Base-by-base conservation (phyloP, 2,888 invertebrate species). In the Hecatera dysodea region DNA sequence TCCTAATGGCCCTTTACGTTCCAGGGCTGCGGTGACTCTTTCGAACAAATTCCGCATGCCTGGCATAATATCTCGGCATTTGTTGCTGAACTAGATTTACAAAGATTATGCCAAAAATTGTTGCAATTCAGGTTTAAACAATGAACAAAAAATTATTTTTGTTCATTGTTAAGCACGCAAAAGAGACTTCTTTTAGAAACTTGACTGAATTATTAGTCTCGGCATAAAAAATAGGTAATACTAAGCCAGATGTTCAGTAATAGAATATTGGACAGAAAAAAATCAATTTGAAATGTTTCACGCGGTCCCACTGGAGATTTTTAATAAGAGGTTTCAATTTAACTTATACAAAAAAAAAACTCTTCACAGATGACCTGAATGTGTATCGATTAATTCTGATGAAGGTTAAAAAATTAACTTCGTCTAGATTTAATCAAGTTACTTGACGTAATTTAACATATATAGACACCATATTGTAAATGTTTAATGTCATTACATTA, bases 161-260 rank as follows among this genome's bases (percentile, higher is more conserved):
- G n/a, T n/a, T n/a, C n/a, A n/a, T n/a, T n/a, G n/a, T n/a, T n/a
- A n/a, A n/a, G n/a, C n/a, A n/a, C n/a, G n/a, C n/a, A n/a, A n/a
- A 56, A 50, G 9, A 39, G 1, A 42, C 59, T 62, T 29, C 4
- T 44, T 36, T 33, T 9, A 19, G 3, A 24, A 29, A 24, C 1
- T 56, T 19, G 11, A 17, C 33, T 71, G 8, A 8, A 6, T 1
- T 33, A 2, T 2, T n/a, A n/a, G n/a, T n/a, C n/a, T n/a, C 39
- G 53, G 3, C 0, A 44, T 5, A 24, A 24, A 17, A 59, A 12
- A 24, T 29, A 12, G 33, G 22, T 8, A 27, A 22, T 46, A 42
- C 53, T n/a, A 19, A 3, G 22, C 48, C 65, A 61, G 60, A 61
- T 71, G 55, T 65, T 73, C 55, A 72, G 22, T 29, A 15, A 61